Evolutionary conservation across 2,888 invertebrate species (phyloP).

Genomic region (Tenthredo scrophulariae): DNA sequence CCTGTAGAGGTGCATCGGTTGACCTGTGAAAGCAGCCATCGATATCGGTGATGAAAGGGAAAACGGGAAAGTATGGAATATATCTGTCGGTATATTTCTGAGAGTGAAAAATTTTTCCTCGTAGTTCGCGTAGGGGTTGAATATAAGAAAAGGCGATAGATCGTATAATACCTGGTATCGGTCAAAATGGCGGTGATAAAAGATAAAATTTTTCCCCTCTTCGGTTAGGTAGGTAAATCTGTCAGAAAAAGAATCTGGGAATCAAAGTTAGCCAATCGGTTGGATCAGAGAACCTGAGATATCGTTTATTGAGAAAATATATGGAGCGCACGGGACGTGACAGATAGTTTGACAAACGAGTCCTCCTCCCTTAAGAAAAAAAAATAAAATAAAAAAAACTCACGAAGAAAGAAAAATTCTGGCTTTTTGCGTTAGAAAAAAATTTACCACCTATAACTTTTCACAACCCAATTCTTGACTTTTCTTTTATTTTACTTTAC

Average conservation of each 20-base stretch:
- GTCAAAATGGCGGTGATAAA: constrained; percentile 33
- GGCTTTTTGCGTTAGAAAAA: background rate
- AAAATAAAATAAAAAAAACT: too few relatives aligned
- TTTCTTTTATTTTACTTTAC: background rate
- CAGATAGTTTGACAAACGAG: constrained; percentile 65
- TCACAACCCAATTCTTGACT: background rate
- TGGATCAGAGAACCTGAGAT: constrained; percentile 59
- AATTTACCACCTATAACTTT: background rate
- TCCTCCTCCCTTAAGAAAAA: background rate
- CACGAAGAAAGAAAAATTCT: background rate
- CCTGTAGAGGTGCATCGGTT: background rate
- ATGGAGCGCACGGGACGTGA: constrained; percentile 60
- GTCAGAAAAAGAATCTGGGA: constrained; percentile 67
- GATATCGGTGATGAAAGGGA: constrained; percentile 36
- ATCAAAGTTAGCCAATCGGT: constrained; percentile 70
- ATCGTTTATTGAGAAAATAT: constrained; percentile 64
- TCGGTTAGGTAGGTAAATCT: constrained; percentile 58
- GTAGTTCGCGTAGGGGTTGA: background rate
- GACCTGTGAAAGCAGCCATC: constrained; percentile 39
- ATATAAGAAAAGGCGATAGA: constrained; percentile 34
- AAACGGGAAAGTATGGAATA: constrained; percentile 1
- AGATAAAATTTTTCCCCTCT: constrained; percentile 31
- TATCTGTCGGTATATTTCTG: background rate
- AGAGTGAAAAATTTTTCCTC: constrained; percentile 32
- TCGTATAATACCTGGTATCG: constrained; percentile 18